These are phyloP conservation scores for Datnioides undecimradiatus DNA, from an alignment of 2,113 vertebrate genomes.

Conservation along the genomic window DNA sequence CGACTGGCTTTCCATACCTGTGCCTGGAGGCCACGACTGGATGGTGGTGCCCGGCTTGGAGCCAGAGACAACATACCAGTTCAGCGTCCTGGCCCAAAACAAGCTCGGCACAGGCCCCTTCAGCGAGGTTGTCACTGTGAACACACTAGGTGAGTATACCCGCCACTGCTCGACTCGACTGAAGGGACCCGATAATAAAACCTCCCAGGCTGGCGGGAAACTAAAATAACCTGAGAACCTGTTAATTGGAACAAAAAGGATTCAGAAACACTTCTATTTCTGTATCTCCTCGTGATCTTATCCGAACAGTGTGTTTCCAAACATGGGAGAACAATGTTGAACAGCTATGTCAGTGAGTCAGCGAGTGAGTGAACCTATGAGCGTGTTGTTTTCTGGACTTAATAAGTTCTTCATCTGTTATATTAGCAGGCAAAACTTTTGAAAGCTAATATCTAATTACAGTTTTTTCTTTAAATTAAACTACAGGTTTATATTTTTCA, in stretches of 20 bases:
- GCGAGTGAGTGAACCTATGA: background rate
- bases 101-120: conserved; percentile 98
- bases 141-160: conserved; percentile 92
- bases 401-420: background rate
- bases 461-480: background rate
- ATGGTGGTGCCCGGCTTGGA: conserved; percentile 93
- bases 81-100: conserved; percentile 98
- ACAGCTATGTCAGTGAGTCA: background rate
- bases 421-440: background rate
- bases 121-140: conserved; percentile 99
- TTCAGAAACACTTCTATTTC: background rate
- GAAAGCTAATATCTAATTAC: background rate
- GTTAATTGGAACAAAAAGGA: background rate
- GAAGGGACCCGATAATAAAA: conserved; percentile 15
- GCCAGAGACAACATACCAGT: conserved; percentile 97
- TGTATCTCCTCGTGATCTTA: background rate
- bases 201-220: background rate
- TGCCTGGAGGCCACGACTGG: conserved; percentile 90
- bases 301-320: background rate
- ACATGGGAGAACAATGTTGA: background rate
- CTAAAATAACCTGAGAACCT: background rate
- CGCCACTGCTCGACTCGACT: background rate
- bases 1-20: conserved; percentile 94
- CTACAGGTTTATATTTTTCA: background rate
- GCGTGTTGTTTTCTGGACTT: background rate